Evolutionary conservation across 2,888 invertebrate genomes (phyloP), one percentile per base, ranked within the genome.

Genomic region (Eilema sororculum): DNA sequence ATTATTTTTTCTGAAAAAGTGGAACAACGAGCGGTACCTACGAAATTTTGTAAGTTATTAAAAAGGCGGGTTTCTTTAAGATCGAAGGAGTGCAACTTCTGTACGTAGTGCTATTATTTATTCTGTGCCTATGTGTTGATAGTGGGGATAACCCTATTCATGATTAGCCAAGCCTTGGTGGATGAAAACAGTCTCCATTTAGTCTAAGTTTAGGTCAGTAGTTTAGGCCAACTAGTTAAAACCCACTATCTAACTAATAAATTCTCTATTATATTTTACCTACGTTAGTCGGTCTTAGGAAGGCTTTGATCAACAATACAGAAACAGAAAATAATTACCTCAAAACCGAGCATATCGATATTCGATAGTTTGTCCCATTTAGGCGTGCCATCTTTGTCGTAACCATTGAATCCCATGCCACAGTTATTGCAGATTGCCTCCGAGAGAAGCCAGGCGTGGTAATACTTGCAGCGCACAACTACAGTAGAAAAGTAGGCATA

Each of bases 381-480:
- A 2, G 97, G 95, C 63, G 96, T 94, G 59, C 98, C 98, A 74
- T 97, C 95, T 65, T 96, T 95, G 85, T 97, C 97, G 88, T 97
- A 98, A 0, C 99, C 99, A 81, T 97, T 97, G 90, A 97, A 98
- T 0, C 99, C 99, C 87, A 99, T 96, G 0, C 99, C 99, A 25
- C 98, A 98, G 89, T 98, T 98, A 91, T 99, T 99, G 91, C 98
- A 99, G 80, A 99, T 97, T 0, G 98, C 98, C 91, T 99, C 99
- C 9, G 99, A 98, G 84, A 99, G 96, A 71, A 98, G 96, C 99
- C 99, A 99, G n/a, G 99, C 99, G 90, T 99, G 98, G 94, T 99
- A 99, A 95, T 99, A 99, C 95, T 99, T 99, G 92, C 98, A 97
- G 79, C 99, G 97, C 73, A 97, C 97, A 74, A 98, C 96, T 79